Evolutionary conservation across 2,888 invertebrate species (phyloP).

Genomic region (Apamea crenata): DNA sequence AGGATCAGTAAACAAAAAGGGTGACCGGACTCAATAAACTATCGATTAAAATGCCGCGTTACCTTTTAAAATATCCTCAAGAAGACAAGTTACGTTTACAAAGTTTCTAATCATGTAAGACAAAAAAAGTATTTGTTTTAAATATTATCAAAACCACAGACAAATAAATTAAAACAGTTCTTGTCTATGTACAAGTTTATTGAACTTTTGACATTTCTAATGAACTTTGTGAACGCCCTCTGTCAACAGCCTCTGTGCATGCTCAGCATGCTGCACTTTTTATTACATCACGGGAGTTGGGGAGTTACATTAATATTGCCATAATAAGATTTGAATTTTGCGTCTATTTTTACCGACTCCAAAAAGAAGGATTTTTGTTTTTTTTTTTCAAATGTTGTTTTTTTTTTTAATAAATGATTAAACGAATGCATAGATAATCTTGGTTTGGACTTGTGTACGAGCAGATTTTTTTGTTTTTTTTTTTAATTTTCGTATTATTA

Average conservation of each 20-base stretch:
- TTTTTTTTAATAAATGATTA: background rate
- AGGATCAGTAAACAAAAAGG: background rate
- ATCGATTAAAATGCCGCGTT: background rate
- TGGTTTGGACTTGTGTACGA: background rate
- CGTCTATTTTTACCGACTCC: background rate
- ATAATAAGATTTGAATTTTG: constrained; percentile 27
- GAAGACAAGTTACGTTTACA: background rate
- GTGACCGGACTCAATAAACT: no score
- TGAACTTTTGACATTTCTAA: constrained; percentile 47
- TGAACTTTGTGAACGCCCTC: constrained; percentile 27
- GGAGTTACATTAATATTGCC: constrained; percentile 40
- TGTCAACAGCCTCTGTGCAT: background rate
- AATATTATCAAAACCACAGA: background rate
- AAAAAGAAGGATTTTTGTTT: background rate
- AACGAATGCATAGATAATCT: background rate
- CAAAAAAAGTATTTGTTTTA: background rate
- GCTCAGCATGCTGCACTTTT: background rate
- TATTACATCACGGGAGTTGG: constrained; percentile 31
- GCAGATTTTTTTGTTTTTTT: background rate
- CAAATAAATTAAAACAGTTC: background rate
- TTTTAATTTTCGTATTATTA: background rate
- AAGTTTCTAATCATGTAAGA: background rate
- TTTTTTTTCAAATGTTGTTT: background rate
- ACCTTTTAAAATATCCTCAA: background rate
- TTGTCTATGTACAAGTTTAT: constrained; percentile 34